These are phyloP conservation scores for Ceratothoa steindachneri DNA, from an alignment of 2,888 invertebrate genomes.

Conservation along the genomic window DNA sequence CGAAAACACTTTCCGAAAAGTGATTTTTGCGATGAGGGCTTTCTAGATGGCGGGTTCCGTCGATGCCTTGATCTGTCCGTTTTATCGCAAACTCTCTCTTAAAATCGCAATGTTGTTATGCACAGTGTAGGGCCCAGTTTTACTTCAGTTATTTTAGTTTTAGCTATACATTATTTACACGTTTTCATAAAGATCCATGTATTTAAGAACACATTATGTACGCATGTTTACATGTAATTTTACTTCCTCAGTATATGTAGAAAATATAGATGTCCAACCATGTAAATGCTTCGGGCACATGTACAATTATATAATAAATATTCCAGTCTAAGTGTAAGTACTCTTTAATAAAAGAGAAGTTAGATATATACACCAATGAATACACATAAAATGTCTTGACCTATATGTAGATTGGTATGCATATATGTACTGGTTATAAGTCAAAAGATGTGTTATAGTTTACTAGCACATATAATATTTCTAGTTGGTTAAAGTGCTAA, in stretches of 20 bases:
- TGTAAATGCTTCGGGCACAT: no score
- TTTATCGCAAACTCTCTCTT: slow-evolving; percentile 8
- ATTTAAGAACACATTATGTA: not conserved
- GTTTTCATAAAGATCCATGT: not conserved
- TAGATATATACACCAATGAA: not conserved
- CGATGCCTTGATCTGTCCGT: slow-evolving; percentile 10
- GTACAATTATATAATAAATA: no score
- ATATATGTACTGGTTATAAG: slow-evolving; percentile 2
- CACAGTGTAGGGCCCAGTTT: not conserved
- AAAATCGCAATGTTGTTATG: slow-evolving; percentile 12
- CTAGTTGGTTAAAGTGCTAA: no score
- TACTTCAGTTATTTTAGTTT: not conserved
- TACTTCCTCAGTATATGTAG: no score
- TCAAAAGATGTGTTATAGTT: no score
- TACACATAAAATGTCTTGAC: slow-evolving; percentile 6
- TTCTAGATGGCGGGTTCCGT: not conserved
- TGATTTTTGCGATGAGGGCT: not conserved
- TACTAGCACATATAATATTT: no score
- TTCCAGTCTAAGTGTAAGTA: no score
- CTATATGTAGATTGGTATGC: slow-evolving; percentile 9
- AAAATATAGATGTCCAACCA: no score
- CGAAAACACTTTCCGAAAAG: not conserved
- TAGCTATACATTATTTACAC: not conserved
- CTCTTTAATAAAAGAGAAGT: no score
- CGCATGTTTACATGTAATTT: no score